Base-by-base conservation (phyloP, 2,113 vertebrate genomes). In the Dromaius novaehollandiae region DNA sequence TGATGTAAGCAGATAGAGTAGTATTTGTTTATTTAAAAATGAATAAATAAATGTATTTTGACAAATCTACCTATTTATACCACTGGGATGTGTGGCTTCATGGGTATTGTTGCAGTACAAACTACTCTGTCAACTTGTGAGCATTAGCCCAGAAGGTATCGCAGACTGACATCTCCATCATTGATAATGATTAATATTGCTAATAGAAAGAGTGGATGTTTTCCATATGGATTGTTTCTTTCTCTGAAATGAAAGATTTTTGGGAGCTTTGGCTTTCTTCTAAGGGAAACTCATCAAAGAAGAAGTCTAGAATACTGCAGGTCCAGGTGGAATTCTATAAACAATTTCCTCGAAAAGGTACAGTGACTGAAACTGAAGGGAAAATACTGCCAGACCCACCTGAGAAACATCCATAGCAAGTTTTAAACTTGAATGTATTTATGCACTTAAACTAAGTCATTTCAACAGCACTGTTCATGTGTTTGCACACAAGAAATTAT, bases 311-410 rank as follows among this genome's bases (percentile, higher is more conserved):
- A 82, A 69, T 76, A 20, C 7, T 34, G 28, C 4, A 51, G 8
- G 2, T 36, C 51, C 3, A 40, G 11, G 9, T 36, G 2, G 11
- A 82, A 71, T 86, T 64, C 34, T 83, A 20, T 19, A 73, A 64
- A 55, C 14, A 44, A 32, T 73, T 65, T 83, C 42, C 24, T 69
- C 68, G 58, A 30, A 76, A 86, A 91, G 30, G 3, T 55, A 30
- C 2, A 22, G 0, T 3, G 30, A 82, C 7, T 32, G 5, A 6
- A 75, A 6, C 16, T 40, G 18, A 79, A 88, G 1, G 4, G 24
- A 32, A 88, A 74, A 50, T 32, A 6, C 32, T 89, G 16, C 4
- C 34, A n/a, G 6, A 75, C 17, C 7, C 24, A 78, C 12, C 8
- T 65, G 32, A 78, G 70, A 85, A 85, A 58, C 65, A 69, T 51